These are phyloP conservation scores for Mirza zaza DNA, from an alignment of 2,113 vertebrate genomes.

Conservation along the genomic window DNA sequence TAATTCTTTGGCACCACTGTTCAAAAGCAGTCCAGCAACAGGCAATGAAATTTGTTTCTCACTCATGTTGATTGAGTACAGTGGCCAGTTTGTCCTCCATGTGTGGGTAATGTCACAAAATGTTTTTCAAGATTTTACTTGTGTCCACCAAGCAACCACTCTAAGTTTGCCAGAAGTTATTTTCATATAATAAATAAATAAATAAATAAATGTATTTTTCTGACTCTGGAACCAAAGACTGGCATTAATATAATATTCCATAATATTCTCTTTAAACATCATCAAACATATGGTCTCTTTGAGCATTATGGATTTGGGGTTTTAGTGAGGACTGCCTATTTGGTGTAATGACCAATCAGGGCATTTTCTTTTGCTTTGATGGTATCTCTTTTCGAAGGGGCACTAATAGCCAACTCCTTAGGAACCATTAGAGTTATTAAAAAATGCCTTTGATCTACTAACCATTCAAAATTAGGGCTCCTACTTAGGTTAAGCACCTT, in stretches of 20 bases:
- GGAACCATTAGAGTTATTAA: background rate
- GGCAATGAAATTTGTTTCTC: background rate
- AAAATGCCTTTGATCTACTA: background rate
- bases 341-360: background rate
- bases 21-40: background rate
- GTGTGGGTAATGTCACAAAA: background rate
- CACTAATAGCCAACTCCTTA: background rate
- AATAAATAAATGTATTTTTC: background rate
- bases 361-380: background rate
- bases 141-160: background rate
- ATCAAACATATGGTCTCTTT: background rate
- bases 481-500: background rate
- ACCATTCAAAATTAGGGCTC: background rate
- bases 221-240: background rate
- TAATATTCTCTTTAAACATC: slow-evolving; percentile 7
- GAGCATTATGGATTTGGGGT: background rate
- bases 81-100: background rate
- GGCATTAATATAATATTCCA: background rate
- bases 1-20: background rate
- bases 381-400: background rate
- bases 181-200: background rate
- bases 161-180: background rate
- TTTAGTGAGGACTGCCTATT: background rate
- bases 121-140: background rate
- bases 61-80: background rate